Evolutionary conservation across 2,113 vertebrate species (phyloP).

Genomic region (Microtus oregoni): DNA sequence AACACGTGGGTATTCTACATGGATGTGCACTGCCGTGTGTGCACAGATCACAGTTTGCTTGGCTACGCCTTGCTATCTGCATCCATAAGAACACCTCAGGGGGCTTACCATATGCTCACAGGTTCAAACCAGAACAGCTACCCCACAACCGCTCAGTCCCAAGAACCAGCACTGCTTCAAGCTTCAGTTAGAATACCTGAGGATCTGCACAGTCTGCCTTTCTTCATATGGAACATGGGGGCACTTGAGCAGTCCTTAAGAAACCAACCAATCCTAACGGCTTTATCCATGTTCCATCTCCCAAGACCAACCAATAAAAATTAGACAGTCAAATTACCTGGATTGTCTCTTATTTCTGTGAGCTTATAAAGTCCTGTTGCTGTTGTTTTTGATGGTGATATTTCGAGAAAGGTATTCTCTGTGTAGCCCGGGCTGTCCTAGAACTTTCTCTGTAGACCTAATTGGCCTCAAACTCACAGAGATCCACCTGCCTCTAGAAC

Average conservation of each 20-base stretch:
- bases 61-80: background rate
- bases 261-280: background rate
- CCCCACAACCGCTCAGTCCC: background rate
- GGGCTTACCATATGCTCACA: background rate
- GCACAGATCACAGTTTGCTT: background rate
- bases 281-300: background rate
- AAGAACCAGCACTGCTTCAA: background rate
- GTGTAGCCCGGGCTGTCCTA: background rate
- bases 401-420: background rate
- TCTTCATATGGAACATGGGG: background rate
- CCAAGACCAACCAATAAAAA: conserved; percentile 7
- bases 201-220: background rate
- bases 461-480: background rate
- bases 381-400: background rate
- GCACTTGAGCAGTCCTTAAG: background rate
- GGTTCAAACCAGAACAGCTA: background rate
- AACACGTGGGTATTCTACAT: background rate
- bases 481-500: background rate
- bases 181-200: background rate
- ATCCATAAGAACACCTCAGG: background rate
- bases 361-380: background rate
- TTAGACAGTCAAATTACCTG: background rate
- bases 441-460: background rate
- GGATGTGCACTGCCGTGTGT: background rate
- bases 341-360: background rate